Evolutionary conservation across 2,113 vertebrate genomes (phyloP), one percentile per base, ranked within the genome.

Genomic region (Perognathus longimembris): DNA sequence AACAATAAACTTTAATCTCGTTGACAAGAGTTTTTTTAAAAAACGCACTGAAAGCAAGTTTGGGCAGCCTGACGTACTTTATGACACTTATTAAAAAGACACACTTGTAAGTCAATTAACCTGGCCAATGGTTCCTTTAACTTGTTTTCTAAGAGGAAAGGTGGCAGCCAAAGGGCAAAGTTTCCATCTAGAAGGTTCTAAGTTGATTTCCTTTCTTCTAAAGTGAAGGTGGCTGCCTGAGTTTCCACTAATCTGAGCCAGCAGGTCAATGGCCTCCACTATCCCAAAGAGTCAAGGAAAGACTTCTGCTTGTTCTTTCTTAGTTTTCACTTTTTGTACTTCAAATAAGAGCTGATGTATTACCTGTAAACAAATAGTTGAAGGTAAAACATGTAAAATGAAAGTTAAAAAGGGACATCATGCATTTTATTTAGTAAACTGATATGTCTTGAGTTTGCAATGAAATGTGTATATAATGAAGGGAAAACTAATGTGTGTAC

Each of bases 1-100:
- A 97, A 97, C 97, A 97, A 97, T 98, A 98, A 98, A 98, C 97
- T 97, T 97, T 97, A 97, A 98, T 98, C 97, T 98, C 97, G 94
- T 98, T 98, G 97, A 98, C 97, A 98, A 97, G 94, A 97, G 87
- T 96, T 98, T 95, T 97, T 96, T 45, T 94, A 95, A 97, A 98
- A 98, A 98, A 95, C 61, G 95, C 97, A 96, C 91, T 71, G 97
- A 97, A 98, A 98, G 96, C 96, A 98, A 97, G 88, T 98, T 98
- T 98, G 66, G 1, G 71, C 94, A 92, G 93, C 80, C 85, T 98
- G 97, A 98, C 97, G 97, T 97, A 97, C 91, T 98, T 98, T 97
- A 98, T 98, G 97, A 97, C 97, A 94, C 97, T 98, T 98, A 98
- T 97, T 98, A 98, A 98, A 98, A 97, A 97, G 96, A 96, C 91